Percentiles rank a stretch among this genome's conserved stretches.
Evolutionary conservation across 2,113 vertebrate genomes (phyloP).

Genomic region (Corvus hawaiiensis): DNA sequence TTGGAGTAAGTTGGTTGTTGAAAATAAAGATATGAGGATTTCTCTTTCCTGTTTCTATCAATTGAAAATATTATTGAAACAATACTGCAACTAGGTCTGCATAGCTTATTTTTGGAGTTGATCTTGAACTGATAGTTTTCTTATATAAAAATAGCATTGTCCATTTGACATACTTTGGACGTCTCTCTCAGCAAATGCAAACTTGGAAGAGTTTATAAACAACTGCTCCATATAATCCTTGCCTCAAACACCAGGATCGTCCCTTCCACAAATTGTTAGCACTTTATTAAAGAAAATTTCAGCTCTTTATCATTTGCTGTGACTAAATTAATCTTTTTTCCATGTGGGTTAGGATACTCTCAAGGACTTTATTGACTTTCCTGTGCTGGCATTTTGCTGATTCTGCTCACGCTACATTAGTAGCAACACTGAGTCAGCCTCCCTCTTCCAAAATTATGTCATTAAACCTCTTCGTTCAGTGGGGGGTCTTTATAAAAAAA

Average conservation of each 20-base stretch:
- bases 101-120: not conserved
- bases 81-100: not conserved
- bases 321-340: not conserved
- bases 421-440: constrained; percentile 3
- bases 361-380: not conserved
- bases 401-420: not conserved
- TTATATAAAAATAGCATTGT: not conserved
- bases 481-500: not conserved
- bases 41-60: not conserved
- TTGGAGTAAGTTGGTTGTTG: not conserved
- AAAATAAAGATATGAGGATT: not conserved
- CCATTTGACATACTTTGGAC: not conserved
- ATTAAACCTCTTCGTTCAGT: not conserved
- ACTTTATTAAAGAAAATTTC: not conserved
- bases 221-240: not conserved
- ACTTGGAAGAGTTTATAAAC: not conserved
- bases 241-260: not conserved
- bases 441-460: not conserved
- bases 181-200: not conserved
- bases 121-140: not conserved
- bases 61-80: not conserved
- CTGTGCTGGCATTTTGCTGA: not conserved
- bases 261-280: not conserved
- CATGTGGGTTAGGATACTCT: not conserved
- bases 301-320: not conserved